These are phyloP conservation scores for Cirrhinus mrigala DNA, from an alignment of 2,797 vertebrate genomes.

Conservation along the genomic window DNA sequence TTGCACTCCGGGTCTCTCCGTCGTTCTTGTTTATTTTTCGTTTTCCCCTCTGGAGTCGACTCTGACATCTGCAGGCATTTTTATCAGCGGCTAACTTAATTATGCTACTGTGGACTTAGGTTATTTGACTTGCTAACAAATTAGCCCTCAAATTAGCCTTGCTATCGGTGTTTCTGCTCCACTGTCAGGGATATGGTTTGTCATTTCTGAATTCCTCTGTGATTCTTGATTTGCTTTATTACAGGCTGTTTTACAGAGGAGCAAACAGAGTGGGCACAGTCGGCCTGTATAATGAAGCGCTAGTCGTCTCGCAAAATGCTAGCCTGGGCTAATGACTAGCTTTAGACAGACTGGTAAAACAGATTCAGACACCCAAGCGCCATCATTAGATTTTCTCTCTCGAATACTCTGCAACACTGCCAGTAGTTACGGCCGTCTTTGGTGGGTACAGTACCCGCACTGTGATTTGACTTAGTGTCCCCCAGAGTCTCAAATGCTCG, in stretches of 20 bases:
- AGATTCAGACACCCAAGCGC: slow-evolving; percentile 31
- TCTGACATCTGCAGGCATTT: slow-evolving; percentile 58
- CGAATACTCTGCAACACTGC: slow-evolving; percentile 50
- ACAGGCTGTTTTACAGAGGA: slow-evolving; percentile 21
- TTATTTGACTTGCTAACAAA: slow-evolving; percentile 66
- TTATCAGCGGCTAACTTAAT: slow-evolving; percentile 63
- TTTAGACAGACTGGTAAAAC: slow-evolving; percentile 39
- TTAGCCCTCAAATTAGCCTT: slow-evolving; percentile 63
- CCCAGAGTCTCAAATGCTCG: slow-evolving; percentile 55
- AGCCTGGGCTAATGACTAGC: slow-evolving; percentile 39
- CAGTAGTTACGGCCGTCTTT: slow-evolving; percentile 65
- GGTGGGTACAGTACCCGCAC: slow-evolving; percentile 64
- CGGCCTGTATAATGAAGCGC: slow-evolving; percentile 8
- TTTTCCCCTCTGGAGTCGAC: slow-evolving; percentile 53
- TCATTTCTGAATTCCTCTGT: slow-evolving; percentile 35
- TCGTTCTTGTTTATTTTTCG: slow-evolving; percentile 61
- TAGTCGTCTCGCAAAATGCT: slow-evolving; percentile 2
- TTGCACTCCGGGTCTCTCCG: slow-evolving; percentile 57
- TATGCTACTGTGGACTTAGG: slow-evolving; percentile 61
- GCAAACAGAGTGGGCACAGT: slow-evolving; percentile 28
- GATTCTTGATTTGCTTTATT: slow-evolving; percentile 42
- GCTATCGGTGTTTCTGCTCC: slow-evolving; percentile 56
- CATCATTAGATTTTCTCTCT: slow-evolving; percentile 37
- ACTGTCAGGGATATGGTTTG: slow-evolving; percentile 46
- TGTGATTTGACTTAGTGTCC: slow-evolving; percentile 67